These are phyloP conservation scores for Macropus fuliginosus DNA, from an alignment of 2,797 vertebrate genomes.

Conservation along the genomic window DNA sequence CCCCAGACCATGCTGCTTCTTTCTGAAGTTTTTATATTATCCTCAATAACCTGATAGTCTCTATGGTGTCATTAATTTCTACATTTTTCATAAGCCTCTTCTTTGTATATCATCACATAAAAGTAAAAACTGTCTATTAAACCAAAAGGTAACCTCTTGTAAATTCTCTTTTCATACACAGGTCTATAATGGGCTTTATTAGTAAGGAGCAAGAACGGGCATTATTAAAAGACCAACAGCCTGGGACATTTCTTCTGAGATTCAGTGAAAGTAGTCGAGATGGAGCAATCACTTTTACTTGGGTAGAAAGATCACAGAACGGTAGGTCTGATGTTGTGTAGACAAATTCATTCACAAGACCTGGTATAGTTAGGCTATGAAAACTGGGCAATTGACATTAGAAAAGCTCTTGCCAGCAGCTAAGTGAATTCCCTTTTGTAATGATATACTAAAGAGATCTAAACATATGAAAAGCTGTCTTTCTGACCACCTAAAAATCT, in stretches of 20 bases:
- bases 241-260: constrained; percentile 94
- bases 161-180: constrained; percentile 69
- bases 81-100: background rate
- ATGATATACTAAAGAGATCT: background rate
- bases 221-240: constrained; percentile 90
- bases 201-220: constrained; percentile 92
- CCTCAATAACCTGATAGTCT: background rate
- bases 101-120: background rate
- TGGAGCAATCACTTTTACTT: constrained; percentile 97
- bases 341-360: fast-evolving
- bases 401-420: background rate
- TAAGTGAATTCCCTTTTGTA: background rate
- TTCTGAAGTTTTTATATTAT: background rate
- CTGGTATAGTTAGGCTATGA: background rate
- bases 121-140: background rate
- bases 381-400: background rate
- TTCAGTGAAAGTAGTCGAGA: constrained; percentile 97
- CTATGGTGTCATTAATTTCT: background rate
- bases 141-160: background rate
- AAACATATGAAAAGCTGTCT: background rate
- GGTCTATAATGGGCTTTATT: constrained; percentile 96
- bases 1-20: background rate
- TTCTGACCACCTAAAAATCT: background rate
- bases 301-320: constrained; percentile 87
- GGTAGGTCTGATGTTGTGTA: constrained; percentile 80